Evolutionary conservation across 2,797 vertebrate genomes (phyloP), one percentile per base, ranked within the genome.

Genomic region (Leptodactylus fallax): DNA sequence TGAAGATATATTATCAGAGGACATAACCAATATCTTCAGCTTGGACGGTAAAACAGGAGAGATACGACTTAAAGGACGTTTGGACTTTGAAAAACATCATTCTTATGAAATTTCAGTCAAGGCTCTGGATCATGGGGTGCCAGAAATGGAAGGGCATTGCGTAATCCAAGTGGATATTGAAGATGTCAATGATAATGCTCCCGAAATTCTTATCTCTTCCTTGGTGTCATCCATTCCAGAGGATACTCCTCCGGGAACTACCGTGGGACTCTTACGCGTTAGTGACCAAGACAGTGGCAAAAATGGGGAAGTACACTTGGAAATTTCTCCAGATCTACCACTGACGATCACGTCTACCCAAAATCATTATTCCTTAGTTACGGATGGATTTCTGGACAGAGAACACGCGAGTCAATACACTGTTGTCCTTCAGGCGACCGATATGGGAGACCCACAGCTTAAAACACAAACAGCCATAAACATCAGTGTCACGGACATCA

Each of bases 91-190:
- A 92, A 96, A 96, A 85, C 94, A 93, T 0, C 86, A 92, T 91
- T 93, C 92, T 69, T 93, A 93, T 0, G 94, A 94, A 89, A 93
- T 94, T 27, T 82, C 86, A 4, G 36, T 87, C 19, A 96, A 96
- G 94, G 98, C 97, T 85, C 94, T 96, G 47, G 98, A 99, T 0
- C 94, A 96, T 2, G 98, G 98, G 10, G 95, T 95, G 63, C 97
- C 97, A 0, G 97, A 97, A 79, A 96, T 99, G 97, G 97, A 98
- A 91, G 97, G 97, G 25, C 97, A 98, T n/a, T 99, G 98, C 63
- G 96, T 97, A 88, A 95, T 99, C 91, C 96, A 97, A 80, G 95
- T 99, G 58, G 96, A 97, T 87, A 93, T 93, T 83, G 93, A 90
- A 13, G 96, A 97, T 71, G 95, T 96, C 49, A 96, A 97, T 91